Percentiles rank a stretch among this genome's conserved stretches.
Conservation (phyloP, 2,797 vertebrate species). For the Pangasius sanitwongsei region DNA sequence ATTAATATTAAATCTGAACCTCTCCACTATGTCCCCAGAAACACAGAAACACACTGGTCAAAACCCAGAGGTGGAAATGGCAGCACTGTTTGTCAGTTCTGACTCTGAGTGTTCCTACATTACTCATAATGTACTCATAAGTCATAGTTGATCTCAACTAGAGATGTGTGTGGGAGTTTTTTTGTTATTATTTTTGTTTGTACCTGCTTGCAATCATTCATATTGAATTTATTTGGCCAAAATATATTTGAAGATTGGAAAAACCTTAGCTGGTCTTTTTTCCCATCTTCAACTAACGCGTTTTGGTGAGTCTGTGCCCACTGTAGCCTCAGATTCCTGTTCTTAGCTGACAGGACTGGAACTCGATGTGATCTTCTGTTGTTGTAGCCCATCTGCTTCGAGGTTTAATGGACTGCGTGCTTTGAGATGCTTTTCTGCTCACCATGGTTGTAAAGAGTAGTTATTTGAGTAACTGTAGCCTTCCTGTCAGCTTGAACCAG, state of each 20-base stretch:
- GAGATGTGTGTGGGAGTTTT: neutral
- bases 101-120: neutral
- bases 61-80: neutral
- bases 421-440: slow-evolving; percentile 12
- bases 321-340: neutral
- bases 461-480: neutral
- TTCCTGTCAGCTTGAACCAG: neutral
- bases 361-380: neutral
- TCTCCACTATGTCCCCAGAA: neutral
- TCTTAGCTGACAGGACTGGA: neutral
- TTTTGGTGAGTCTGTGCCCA: neutral
- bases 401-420: neutral
- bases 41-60: neutral
- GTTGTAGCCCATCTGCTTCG: neutral
- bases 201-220: neutral
- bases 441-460: neutral
- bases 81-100: neutral
- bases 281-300: neutral
- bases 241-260: neutral
- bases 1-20: neutral
- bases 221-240: neutral
- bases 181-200: neutral
- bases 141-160: neutral
- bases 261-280: neutral
- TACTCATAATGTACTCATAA: neutral